Base-by-base conservation (phyloP, 1,140 invertebrate genomes). In the Oncopodura yosiiana region DNA sequence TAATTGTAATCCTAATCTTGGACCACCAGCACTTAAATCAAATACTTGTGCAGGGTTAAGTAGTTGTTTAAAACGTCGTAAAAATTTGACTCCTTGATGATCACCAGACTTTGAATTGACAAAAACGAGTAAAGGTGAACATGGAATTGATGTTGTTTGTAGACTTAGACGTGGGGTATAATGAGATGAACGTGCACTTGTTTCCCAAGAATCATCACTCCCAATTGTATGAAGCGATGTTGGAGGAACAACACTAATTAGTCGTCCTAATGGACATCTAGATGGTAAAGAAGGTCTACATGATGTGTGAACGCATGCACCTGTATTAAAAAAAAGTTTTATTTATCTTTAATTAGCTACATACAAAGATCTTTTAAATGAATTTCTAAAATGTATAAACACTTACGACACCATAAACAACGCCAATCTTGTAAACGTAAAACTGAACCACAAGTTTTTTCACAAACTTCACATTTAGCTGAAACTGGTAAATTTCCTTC, bases 61-160 rank as follows among this genome's bases (percentile, higher is more conserved):
- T 41, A 96, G 78, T 70, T 96, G 93, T 69, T 94, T 94, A 71
- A 97, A 95, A 55, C 92, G 79, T 53, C 91, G 77, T 37, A 97
- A 78, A 75, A 97, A 95, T 72, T 94, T 93, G n/a, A 95, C 82
- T 56, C 90, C 93, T 49, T 93, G 90, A 74, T 95, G 95, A 75
- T 96, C 93, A 63, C 93, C 93, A 53, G 90, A 94, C 74, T 95
- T 94, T 42, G 92, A 94, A 74, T 97, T 97, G 60, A 96, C 91
- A 69, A 95, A 95, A 37, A 96, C 92, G 52, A 96, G 78, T 41
- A 96, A 79, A 29, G 93, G 92, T 55, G 83, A 86, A 56, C 84
- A 87, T 45, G n/a, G n/a, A n/a, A n/a, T n/a, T n/a, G 80, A 82
- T 53, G n/a, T n/a, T n/a, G n/a, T n/a, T n/a, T 78, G 78, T n/a